phyloP scores from a whole-genome alignment of 30 jellyfish, hydroid and myxozoan genomes.

The Pelagia noctiluca region DNA sequence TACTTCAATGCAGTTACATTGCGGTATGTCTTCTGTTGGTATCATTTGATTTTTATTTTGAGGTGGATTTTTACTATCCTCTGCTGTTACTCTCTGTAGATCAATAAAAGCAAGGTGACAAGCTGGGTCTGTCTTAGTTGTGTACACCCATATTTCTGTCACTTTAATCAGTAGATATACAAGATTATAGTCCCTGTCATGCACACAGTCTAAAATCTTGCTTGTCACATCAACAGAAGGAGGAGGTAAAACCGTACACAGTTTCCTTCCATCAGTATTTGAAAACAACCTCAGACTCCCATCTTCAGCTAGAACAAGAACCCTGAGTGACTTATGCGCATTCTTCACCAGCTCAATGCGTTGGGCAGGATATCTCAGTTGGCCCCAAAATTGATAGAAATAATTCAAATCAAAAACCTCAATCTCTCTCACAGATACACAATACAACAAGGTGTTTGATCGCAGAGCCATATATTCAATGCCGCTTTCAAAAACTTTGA shows the following conservation, averaged over 20 bases:
- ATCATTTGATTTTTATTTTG: not conserved
- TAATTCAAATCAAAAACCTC: slow-evolving; percentile 75
- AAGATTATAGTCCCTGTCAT: slow-evolving; percentile 67
- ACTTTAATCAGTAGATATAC: slow-evolving; percentile 61
- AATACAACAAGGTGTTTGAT: slow-evolving; percentile 35
- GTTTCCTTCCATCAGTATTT: slow-evolving; percentile 31
- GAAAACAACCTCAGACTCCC: slow-evolving; percentile 69
- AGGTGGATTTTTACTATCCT: not conserved
- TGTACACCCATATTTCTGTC: slow-evolving; percentile 79
- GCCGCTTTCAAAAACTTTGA: slow-evolving; percentile 66
- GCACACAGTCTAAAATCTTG: slow-evolving; percentile 59
- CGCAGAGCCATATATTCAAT: slow-evolving; percentile 68
- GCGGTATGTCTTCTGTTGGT: not conserved
- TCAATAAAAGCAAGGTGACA: slow-evolving; percentile 62
- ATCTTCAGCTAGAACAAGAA: slow-evolving; percentile 54
- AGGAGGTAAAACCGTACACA: slow-evolving; percentile 86
- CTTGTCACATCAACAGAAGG: slow-evolving; percentile 62
- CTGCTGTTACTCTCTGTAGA: slow-evolving; percentile 16
- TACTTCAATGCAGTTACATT: slow-evolving; percentile 74
- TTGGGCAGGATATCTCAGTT: slow-evolving; percentile 69
- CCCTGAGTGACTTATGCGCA: slow-evolving; percentile 37
- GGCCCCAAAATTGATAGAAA: slow-evolving; percentile 80
- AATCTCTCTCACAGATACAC: slow-evolving; percentile 69
- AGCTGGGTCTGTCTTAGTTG: slow-evolving; percentile 90
- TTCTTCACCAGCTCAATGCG: slow-evolving; percentile 25